phyloP scores from a whole-genome alignment of 2,797 vertebrate species.

The Corythornis leucogaster region DNA sequence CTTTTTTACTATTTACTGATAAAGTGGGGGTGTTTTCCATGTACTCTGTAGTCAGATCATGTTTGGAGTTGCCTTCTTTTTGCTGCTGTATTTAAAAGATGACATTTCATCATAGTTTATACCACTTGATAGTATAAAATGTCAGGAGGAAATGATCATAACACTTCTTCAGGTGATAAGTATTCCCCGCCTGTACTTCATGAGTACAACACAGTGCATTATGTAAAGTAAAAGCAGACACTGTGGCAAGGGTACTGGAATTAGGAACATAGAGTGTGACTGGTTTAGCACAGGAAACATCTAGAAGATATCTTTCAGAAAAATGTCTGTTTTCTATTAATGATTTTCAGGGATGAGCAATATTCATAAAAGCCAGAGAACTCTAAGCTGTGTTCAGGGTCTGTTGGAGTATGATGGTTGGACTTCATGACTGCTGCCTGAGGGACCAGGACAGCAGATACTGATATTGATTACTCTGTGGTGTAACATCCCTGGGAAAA shows the following conservation, averaged over 20 bases:
- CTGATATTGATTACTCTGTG: not conserved
- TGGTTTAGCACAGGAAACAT: not conserved
- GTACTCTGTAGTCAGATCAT: conserved; percentile 11
- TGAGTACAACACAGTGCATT: not conserved
- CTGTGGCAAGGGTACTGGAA: not conserved
- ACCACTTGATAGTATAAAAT: conserved; percentile 57
- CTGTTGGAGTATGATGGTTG: accelerated
- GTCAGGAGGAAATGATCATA: conserved; percentile 69
- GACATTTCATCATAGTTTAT: conserved; percentile 60
- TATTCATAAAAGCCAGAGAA: not conserved
- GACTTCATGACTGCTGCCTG: accelerated
- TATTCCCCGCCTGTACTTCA: conserved; percentile 41
- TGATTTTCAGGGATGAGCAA: not conserved
- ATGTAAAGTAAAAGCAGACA: not conserved
- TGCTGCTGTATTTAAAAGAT: conserved; percentile 62
- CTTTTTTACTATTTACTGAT: conserved; percentile 60
- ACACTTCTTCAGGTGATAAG: conserved; percentile 58
- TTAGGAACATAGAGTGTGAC: not conserved
- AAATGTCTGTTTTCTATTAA: not conserved
- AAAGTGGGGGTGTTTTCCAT: conserved; percentile 60
- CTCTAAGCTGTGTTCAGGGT: not conserved
- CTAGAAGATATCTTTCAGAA: not conserved
- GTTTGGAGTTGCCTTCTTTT: conserved; percentile 10
- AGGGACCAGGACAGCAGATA: not conserved
- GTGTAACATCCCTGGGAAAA: not conserved